A percentile compares a stretch with the other conserved stretches of the same genome.
These are phyloP conservation scores for Podocnemis expansa DNA, from an alignment of 2,113 vertebrate species.

Conservation along the genomic window DNA sequence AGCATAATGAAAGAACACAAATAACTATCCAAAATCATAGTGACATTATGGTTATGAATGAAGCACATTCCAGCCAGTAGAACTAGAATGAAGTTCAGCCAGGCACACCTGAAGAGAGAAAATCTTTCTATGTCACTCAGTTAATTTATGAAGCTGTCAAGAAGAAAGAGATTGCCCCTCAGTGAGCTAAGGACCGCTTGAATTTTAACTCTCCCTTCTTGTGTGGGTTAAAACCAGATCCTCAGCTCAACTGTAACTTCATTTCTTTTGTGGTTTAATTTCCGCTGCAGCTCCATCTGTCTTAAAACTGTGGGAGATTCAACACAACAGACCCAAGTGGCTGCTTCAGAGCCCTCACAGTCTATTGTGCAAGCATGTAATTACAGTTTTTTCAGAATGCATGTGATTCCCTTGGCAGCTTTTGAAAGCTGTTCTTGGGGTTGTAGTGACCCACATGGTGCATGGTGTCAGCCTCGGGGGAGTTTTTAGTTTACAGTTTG, in stretches of 20 bases:
- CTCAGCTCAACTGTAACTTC: neutral
- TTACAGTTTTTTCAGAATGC: neutral
- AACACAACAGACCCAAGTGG: neutral
- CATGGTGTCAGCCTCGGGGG: rapidly evolving
- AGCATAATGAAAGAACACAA: neutral
- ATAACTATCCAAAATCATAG: neutral
- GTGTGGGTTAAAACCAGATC: neutral
- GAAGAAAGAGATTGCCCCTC: neutral
- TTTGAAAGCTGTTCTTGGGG: neutral
- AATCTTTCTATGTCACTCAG: neutral
- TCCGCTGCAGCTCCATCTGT: neutral
- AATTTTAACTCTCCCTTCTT: neutral
- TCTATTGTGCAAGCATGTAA: constrained; percentile 8
- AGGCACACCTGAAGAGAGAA: neutral
- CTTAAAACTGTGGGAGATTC: neutral
- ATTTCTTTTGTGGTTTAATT: neutral
- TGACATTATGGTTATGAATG: neutral
- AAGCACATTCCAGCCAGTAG: neutral
- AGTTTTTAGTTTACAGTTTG: neutral
- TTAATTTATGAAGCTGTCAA: neutral
- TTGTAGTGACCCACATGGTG: neutral
- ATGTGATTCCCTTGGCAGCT: constrained; percentile 25
- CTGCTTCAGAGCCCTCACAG: constrained; percentile 7
- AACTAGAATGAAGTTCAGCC: neutral
- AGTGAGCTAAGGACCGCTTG: neutral